Base-by-base conservation (phyloP, 1,140 invertebrate genomes). In the Lysiphlebus fabarum region DNA sequence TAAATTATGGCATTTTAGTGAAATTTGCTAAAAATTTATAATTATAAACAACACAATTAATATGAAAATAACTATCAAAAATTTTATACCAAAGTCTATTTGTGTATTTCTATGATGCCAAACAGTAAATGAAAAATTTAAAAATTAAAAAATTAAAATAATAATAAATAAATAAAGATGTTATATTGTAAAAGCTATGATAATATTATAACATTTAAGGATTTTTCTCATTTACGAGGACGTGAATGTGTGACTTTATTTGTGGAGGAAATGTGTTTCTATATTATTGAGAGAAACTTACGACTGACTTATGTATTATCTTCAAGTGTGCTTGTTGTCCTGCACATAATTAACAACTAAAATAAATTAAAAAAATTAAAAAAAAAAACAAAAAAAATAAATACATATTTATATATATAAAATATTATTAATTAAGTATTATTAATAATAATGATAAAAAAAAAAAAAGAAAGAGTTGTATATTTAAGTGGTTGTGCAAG, bases 31-130 rank as follows among this genome's bases (percentile, higher is more conserved):
- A 63, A 71, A 61, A 41, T 42, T 14, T 10, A 17, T 12, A 54
- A 17, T 48, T 58, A 41, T 36, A 26, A 40, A 5, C 26, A 36
- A 40, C 54, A 59, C 34, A 56, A n/a, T n/a, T n/a, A n/a, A n/a
- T n/a, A n/a, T n/a, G n/a, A n/a, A n/a, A n/a, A n/a, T n/a, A n/a
- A n/a, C 72, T 73, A 73, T 73, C 70, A 72, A 72, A 75, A 76
- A 69, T 80, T 79, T 78, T 77, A 81, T 82, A 83, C 82, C 82
- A 84, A 84, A 84, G 81, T 83, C 81, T 83, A 83, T 83, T 83
- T 83, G 82, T 83, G 81, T 82, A 82, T 83, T 83, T 83, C 81
- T 79, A 81, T 82, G 82, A 83, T 83, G 82, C 82, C 82, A 84
- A 84, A 26, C 17, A 26, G 17, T 26, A 26, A 26, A 26, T 26